These are phyloP conservation scores for Etia nguti DNA, from an alignment of 2,113 vertebrate species.

Conservation along the genomic window DNA sequence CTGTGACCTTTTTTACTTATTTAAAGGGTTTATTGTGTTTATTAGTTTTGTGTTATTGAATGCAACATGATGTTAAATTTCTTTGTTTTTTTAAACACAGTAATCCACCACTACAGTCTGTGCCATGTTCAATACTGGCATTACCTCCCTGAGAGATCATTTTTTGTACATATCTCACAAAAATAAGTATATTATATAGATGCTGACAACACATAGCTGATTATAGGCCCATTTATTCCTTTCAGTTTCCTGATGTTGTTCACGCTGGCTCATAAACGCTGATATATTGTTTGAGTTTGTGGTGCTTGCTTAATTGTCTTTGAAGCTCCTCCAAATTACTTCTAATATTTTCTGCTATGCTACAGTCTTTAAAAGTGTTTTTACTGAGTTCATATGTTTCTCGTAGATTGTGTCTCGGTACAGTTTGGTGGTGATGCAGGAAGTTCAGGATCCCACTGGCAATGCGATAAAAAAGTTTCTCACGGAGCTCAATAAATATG, in stretches of 20 bases:
- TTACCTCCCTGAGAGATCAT: no score
- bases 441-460: neutral
- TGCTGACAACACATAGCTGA: neutral
- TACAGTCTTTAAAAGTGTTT: neutral
- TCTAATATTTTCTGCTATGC: neutral
- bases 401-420: neutral
- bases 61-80: neutral
- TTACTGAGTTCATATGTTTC: neutral
- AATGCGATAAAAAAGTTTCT: neutral
- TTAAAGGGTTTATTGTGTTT: neutral
- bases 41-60: neutral
- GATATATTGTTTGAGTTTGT: neutral
- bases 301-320: neutral
- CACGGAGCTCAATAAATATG: neutral
- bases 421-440: neutral
- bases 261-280: neutral
- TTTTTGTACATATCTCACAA: neutral
- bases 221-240: neutral
- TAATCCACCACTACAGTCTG: neutral
- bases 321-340: neutral
- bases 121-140: neutral
- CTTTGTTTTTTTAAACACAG: neutral
- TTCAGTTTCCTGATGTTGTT: accelerated
- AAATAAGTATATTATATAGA: neutral
- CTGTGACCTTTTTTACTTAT: neutral